These are phyloP conservation scores for Apoderus coryli DNA, from an alignment of 2,888 invertebrate genomes.

Conservation along the genomic window DNA sequence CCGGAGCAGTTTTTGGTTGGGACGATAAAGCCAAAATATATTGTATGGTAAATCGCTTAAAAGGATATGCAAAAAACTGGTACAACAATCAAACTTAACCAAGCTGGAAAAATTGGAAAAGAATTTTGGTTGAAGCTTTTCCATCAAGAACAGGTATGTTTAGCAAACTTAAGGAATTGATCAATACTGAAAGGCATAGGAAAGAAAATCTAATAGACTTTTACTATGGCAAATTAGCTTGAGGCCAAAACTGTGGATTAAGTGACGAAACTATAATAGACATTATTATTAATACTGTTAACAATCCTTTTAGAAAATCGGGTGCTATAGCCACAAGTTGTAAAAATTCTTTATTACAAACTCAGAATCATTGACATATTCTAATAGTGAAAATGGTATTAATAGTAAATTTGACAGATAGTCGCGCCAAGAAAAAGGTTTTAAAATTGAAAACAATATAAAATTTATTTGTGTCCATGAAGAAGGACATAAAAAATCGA, in stretches of 20 bases:
- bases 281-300: slow-evolving; percentile 6
- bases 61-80: slow-evolving; percentile 9
- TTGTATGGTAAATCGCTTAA: slow-evolving; percentile 8
- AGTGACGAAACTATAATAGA: neutral
- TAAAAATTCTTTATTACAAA: slow-evolving; percentile 2
- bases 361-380: slow-evolving; percentile 1
- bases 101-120: slow-evolving; percentile 8
- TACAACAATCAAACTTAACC: slow-evolving; percentile 8
- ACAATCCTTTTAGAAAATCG: slow-evolving; percentile 1
- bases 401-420: no score
- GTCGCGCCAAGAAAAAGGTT: no score
- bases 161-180: slow-evolving; percentile 6
- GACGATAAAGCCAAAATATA: slow-evolving; percentile 8
- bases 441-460: neutral
- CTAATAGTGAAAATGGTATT: neutral
- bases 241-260: slow-evolving; percentile 1
- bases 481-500: slow-evolving; percentile 7
- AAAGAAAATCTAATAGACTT: slow-evolving; percentile 2
- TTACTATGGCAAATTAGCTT: slow-evolving; percentile 1
- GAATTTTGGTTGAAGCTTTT: slow-evolving; percentile 4
- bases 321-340: slow-evolving; percentile 5
- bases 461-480: slow-evolving; percentile 4
- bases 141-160: slow-evolving; percentile 5
- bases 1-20: slow-evolving; percentile 10
- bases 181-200: neutral